A percentile compares a stretch with the other conserved stretches of the same genome.
phyloP scores from a whole-genome alignment of 2,888 invertebrate species.

The Drymonia ruficornis region DNA sequence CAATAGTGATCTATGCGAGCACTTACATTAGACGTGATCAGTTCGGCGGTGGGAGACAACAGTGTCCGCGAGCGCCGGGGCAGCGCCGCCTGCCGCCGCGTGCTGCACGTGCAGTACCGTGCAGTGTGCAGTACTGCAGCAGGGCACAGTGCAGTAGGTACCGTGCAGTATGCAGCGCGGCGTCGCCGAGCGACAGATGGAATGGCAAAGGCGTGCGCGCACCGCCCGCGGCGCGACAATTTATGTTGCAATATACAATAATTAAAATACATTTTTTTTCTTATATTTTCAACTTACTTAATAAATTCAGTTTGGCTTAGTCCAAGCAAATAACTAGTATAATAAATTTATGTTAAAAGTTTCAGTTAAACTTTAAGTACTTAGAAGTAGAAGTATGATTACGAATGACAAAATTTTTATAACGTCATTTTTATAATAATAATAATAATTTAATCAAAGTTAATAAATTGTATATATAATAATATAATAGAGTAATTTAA shows the following conservation, averaged over 20 bases:
- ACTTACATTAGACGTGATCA: slow-evolving; percentile 72
- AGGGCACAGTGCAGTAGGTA: not conserved
- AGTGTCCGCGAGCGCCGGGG: slow-evolving; percentile 60
- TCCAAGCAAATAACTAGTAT: slow-evolving; percentile 85
- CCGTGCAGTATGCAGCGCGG: not conserved
- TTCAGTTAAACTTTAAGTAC: slow-evolving; percentile 83
- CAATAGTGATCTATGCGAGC: slow-evolving; percentile 74
- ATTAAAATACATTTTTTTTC: slow-evolving; percentile 83
- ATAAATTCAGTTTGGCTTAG: slow-evolving; percentile 86
- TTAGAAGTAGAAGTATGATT: slow-evolving; percentile 85
- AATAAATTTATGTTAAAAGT: slow-evolving; percentile 84
- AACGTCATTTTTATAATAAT: slow-evolving; percentile 83
- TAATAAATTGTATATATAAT: slow-evolving; percentile 85
- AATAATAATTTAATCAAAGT: slow-evolving; percentile 85
- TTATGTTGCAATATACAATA: slow-evolving; percentile 76
- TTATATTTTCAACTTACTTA: slow-evolving; percentile 84
- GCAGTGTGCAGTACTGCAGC: not conserved
- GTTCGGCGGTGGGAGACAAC: slow-evolving; percentile 74
- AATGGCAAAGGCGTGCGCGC: slow-evolving; percentile 47
- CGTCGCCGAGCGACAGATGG: slow-evolving; percentile 14
- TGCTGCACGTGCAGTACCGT: not conserved
- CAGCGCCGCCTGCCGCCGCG: slow-evolving; percentile 9
- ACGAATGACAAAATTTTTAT: slow-evolving; percentile 85
- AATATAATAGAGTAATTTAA: slow-evolving; percentile 85
- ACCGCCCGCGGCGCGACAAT: slow-evolving; percentile 53